These are phyloP conservation scores for Aphodius sticticus DNA, from an alignment of 2,888 invertebrate genomes.

Conservation along the genomic window DNA sequence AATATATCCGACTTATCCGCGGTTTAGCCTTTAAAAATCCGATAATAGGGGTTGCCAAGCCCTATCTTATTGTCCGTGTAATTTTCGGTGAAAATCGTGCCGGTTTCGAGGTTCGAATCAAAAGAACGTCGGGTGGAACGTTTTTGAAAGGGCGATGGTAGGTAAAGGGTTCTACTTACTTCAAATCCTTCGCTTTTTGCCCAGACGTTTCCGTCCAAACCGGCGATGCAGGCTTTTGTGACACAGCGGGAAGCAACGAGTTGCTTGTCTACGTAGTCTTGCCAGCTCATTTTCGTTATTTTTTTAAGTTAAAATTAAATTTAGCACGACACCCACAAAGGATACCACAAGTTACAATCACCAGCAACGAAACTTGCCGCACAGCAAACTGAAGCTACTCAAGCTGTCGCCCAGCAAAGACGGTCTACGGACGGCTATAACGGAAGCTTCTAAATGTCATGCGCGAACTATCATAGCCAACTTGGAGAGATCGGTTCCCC, in stretches of 20 bases:
- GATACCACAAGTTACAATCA: slow-evolving; percentile 49
- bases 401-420: slow-evolving; percentile 36
- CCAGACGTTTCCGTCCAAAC: slow-evolving; percentile 95
- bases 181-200: slow-evolving; percentile 93
- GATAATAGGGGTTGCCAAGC: slow-evolving; percentile 44
- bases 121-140: not conserved
- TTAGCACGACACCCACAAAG: slow-evolving; percentile 56
- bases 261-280: slow-evolving; percentile 98
- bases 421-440: slow-evolving; percentile 41
- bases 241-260: slow-evolving; percentile 95
- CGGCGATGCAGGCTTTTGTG: slow-evolving; percentile 93
- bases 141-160: too few relatives aligned
- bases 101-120: not conserved
- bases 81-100: not conserved
- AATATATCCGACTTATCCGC: not conserved
- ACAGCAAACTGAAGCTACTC: slow-evolving; percentile 53
- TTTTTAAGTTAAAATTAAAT: slow-evolving; percentile 35
- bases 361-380: slow-evolving; percentile 51
- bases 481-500: slow-evolving; percentile 30
- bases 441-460: slow-evolving; percentile 53
- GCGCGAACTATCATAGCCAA: slow-evolving; percentile 42
- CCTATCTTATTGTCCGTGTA: slow-evolving; percentile 28
- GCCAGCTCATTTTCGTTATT: slow-evolving; percentile 86
- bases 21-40: not conserved
- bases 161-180: slow-evolving; percentile 72